Conservation (phyloP, 2,797 vertebrate genomes). For the Mormyrus hasselquistii region DNA sequence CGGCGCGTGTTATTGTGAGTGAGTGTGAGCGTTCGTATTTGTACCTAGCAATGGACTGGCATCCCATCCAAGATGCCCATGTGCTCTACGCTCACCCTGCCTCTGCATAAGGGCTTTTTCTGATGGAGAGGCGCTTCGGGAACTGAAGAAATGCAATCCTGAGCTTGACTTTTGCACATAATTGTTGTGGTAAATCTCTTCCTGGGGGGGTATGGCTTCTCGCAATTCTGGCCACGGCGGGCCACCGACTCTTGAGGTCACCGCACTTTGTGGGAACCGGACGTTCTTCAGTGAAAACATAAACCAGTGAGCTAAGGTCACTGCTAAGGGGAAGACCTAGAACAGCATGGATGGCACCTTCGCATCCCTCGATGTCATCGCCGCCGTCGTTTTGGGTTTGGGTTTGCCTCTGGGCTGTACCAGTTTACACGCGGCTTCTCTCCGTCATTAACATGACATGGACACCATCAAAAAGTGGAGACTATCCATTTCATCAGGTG, state of each 20-base stretch:
- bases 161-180: neutral
- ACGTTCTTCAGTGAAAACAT: neutral
- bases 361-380: neutral
- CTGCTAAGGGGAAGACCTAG: neutral
- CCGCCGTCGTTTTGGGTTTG: neutral
- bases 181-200: neutral
- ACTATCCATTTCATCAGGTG: conserved; percentile 44
- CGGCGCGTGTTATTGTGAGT: neutral
- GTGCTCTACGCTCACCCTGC: neutral
- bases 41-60: neutral
- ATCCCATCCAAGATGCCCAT: neutral
- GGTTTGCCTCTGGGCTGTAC: neutral
- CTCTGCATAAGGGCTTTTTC: neutral
- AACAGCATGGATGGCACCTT: neutral
- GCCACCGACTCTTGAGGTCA: neutral
- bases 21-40: neutral
- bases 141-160: neutral
- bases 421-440: neutral
- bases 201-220: neutral
- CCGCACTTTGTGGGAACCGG: neutral
- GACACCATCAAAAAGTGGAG: conserved; percentile 36
- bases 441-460: conserved; percentile 40
- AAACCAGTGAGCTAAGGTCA: neutral
- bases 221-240: neutral
- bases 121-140: neutral